Conservation (phyloP, 2,888 invertebrate genomes). For the Auanema freiburgensis region DNA sequence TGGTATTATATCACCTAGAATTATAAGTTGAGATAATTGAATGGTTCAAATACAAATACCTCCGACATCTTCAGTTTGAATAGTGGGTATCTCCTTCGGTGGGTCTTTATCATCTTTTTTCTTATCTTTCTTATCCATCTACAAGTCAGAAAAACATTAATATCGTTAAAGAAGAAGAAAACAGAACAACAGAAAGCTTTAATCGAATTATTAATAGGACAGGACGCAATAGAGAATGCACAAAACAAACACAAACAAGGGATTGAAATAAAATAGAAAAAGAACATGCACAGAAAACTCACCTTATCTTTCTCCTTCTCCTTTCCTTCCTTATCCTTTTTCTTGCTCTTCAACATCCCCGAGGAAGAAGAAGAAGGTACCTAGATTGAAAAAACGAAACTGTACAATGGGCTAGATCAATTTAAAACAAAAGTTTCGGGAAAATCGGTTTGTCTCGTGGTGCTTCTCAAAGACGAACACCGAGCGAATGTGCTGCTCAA, state of each 20-base stretch:
- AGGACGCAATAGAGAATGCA: background rate
- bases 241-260: background rate
- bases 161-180: background rate
- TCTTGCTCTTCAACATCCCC: conserved; percentile 20
- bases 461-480: background rate
- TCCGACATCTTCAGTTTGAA: conserved; percentile 14
- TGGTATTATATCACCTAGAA: conserved; percentile 40
- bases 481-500: too few relatives aligned
- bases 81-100: conserved; percentile 7
- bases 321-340: conserved; percentile 19
- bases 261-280: background rate
- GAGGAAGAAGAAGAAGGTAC: conserved; percentile 14
- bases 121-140: conserved; percentile 14
- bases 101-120: conserved; percentile 18
- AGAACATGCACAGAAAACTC: too few relatives aligned
- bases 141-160: background rate
- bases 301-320: conserved; percentile 7
- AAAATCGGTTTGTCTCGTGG: background rate
- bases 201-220: background rate
- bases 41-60: conserved; percentile 5
- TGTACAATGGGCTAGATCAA: too few relatives aligned
- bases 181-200: background rate
- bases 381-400: conserved; percentile 9
- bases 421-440: too few relatives aligned
- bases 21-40: background rate